Evolutionary conservation across 2,113 vertebrate genomes (phyloP).

Genomic region (Ceyx melanurus): DNA sequence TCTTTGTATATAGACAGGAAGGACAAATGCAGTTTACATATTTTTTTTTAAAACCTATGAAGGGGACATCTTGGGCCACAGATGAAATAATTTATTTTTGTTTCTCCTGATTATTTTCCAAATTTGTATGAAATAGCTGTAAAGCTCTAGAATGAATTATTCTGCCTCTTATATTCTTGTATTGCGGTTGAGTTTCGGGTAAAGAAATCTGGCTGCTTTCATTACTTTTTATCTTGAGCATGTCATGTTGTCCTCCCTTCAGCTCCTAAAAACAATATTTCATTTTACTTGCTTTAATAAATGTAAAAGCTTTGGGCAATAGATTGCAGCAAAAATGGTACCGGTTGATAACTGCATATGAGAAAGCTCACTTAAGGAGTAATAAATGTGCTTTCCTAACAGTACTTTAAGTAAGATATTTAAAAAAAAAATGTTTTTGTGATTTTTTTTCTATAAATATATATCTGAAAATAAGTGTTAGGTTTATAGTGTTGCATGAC

Average conservation of each 20-base stretch:
- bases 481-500: not conserved
- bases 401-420: not conserved
- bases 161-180: not conserved
- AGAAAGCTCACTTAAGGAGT: not conserved
- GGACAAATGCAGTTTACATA: not conserved
- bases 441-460: conserved; percentile 8
- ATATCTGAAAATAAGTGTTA: conserved; percentile 16
- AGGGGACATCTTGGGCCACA: not conserved
- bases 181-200: conserved; percentile 19
- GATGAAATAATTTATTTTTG: not conserved
- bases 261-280: conserved; percentile 7
- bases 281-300: conserved; percentile 30
- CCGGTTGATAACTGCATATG: conserved; percentile 9
- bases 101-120: conserved; percentile 8
- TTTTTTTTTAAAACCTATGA: not conserved
- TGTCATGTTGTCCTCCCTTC: conserved; percentile 8
- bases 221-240: conserved; percentile 30
- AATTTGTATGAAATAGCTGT: conserved; percentile 16
- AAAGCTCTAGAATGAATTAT: not conserved
- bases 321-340: conserved; percentile 42
- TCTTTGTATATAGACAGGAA: not conserved
- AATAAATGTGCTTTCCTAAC: not conserved
- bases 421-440: not conserved
- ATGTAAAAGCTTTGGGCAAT: not conserved
- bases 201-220: conserved; percentile 13